Evolutionary conservation across 2,797 vertebrate genomes (phyloP), one percentile per base, ranked within the genome.

Genomic region (Dendrocincla fuliginosa): DNA sequence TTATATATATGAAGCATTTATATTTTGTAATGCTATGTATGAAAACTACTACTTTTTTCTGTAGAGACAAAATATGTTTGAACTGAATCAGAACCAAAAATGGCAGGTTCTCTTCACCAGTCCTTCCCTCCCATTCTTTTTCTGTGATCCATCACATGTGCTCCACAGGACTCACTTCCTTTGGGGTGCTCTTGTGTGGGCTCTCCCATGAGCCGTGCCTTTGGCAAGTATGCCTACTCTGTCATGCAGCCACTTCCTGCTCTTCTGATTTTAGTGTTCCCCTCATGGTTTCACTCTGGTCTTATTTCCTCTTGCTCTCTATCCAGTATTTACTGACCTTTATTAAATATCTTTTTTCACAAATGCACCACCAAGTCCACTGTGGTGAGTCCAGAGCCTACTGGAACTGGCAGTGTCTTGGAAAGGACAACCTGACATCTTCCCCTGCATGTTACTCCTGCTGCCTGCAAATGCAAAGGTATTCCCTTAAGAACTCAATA

Each of bases 71-170:
- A 2, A 41, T 6, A 52, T 11, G 52, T 78, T 46, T 68, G n/a
- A 89, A 55, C 6, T 49, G 37, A 86, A 84, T 59, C 7, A 47
- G 19, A 83, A 42, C 41, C 13, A 37, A 46, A 85, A 53, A 16
- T 65, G 6, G 19, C 11, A 74, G 17, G 12, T 60, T 32, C 9
- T 78, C 13, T 22, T 15, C 2, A 5, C 5, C 65, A 8, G 11
- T 77, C 7, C n/a, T 78, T 74, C 30, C 7, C 85, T 93, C 10
- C 27, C 7, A 6, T 56, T 78, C 2, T 52, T 85, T 52, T 33
- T 17, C 5, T 22, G 1, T 47, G 9, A 6, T 88, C 30, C 41
- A 88, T 16, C 3, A 19, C 0, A 0, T 2, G 1, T 27, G 16
- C 16, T 77, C 7, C 17, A 22, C 4, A n/a, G 12, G 16, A 44